Evolutionary conservation across 1,140 invertebrate genomes (phyloP).

Genomic region (Coenobita brevimanus): DNA sequence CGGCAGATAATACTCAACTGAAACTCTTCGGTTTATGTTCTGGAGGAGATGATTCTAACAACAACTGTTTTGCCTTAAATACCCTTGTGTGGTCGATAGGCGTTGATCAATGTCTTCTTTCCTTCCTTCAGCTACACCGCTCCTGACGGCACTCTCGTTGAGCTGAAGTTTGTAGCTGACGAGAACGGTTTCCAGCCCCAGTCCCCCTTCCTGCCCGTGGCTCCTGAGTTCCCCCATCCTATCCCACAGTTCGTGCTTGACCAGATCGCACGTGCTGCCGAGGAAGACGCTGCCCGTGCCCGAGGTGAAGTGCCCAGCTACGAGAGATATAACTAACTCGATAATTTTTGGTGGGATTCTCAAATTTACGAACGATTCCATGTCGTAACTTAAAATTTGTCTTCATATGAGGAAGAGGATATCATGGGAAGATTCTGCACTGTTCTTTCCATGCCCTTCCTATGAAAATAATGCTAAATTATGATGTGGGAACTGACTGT

Average conservation of each 20-base stretch:
- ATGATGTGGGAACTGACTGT: no score
- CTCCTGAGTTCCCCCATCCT: conserved; percentile 48
- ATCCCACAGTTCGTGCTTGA: conserved; percentile 48
- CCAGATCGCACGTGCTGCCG: conserved; percentile 39
- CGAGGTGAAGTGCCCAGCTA: not conserved
- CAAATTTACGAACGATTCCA: no score
- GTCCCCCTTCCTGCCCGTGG: conserved; percentile 55
- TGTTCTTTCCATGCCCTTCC: no score
- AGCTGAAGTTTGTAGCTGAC: conserved; percentile 63
- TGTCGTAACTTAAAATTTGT: no score
- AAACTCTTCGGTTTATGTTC: no score
- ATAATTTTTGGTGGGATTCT: no score
- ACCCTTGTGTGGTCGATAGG: not conserved
- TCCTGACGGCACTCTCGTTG: conserved; percentile 51
- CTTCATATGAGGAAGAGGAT: no score
- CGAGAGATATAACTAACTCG: not conserved
- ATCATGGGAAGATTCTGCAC: no score
- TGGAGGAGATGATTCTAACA: no score
- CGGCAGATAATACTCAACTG: no score
- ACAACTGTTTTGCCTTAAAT: not conserved
- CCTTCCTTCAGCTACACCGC: conserved; percentile 45
- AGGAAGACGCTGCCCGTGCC: conserved; percentile 2
- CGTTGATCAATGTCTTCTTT: not conserved
- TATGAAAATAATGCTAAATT: no score
- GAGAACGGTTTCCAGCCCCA: conserved; percentile 65